Evolutionary conservation across 2,888 invertebrate species (phyloP).

Genomic region (Flabesymbios commensalis): DNA sequence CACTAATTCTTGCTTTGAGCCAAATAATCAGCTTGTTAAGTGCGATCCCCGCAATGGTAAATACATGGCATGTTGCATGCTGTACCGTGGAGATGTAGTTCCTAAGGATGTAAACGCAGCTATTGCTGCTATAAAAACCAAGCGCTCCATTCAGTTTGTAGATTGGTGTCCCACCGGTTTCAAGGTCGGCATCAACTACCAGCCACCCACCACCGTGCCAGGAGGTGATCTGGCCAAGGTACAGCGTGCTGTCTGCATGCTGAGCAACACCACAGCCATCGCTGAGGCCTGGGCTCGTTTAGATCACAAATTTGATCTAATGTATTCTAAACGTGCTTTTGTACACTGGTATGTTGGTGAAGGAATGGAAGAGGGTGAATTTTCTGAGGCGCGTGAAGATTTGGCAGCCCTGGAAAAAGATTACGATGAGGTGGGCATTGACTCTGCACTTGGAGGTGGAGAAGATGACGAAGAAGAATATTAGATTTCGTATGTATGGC

Average conservation of each 20-base stretch:
- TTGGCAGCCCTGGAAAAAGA: conserved; percentile 63
- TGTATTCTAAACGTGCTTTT: conserved; percentile 83
- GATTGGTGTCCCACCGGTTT: too few relatives aligned
- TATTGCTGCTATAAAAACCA: conserved; percentile 58
- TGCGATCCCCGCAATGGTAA: conserved; percentile 42
- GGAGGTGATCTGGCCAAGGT: conserved; percentile 67
- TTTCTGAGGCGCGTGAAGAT: conserved; percentile 85
- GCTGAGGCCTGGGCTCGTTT: conserved; percentile 84
- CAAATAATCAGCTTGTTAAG: conserved; percentile 68
- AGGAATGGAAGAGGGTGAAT: conserved; percentile 81
- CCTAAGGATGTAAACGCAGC: conserved; percentile 78
- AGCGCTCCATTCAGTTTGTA: conserved; percentile 48
- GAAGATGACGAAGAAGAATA: conserved; percentile 2
- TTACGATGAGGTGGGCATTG: conserved; percentile 53
- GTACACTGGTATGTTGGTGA: conserved; percentile 85
- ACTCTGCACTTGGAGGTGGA: conserved; percentile 36
- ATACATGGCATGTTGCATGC: conserved; percentile 93
- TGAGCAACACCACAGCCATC: conserved; percentile 90
- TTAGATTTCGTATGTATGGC: too few relatives aligned
- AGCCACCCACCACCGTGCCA: too few relatives aligned
- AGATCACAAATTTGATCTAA: conserved; percentile 77
- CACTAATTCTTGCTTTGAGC: conserved; percentile 86
- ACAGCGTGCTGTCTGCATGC: conserved; percentile 80
- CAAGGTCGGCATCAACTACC: too few relatives aligned
- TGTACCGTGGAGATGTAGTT: conserved; percentile 92